Base-by-base conservation (phyloP, 1,140 invertebrate genomes). In the Heliconius congener region DNA sequence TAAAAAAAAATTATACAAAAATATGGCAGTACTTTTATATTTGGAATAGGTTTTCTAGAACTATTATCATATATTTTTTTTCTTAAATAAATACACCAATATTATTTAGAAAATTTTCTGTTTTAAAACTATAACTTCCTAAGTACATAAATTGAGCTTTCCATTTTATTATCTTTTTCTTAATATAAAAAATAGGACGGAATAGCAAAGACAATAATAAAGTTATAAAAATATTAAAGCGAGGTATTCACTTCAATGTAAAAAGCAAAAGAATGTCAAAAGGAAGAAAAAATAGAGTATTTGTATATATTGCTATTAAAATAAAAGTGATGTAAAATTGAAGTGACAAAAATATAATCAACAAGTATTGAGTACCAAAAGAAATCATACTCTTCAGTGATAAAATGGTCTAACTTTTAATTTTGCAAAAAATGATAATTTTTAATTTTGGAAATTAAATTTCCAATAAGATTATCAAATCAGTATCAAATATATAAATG, bases 11-110 rank as follows among this genome's bases (percentile, higher is more conserved):
- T 30, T 2, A 66, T 23, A 66, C 37, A 70, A 76, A 76, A 76
- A 76, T 50, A 76, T 76, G 57, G 74, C 74, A 76, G 74, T 76
- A 75, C 34, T 50, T 60, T 71, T 11, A 76, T 50, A 72, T 76
- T 76, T 76, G 57, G 57, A 76, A 42, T 74, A 42, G 60, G 11
- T 66, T 66, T 66, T 66, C 27, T 66, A 30, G 6, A 57, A 8
- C 8, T 57, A 57, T n/a, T 23, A n/a, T 9, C 19, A 23, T 57
- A 9, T 57, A 3, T 57, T n/a, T 57, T 57, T 57, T 34, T 57
- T 8, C 6, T 19, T 46, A 46, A 13, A 46, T 11, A 46, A 19
- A 2, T 52, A 52, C 18, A 19, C 16, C 16, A 19, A 19, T 52
- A 19, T 52, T 46, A 16, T 46, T 16, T 46, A 4, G 4, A 4